Conservation (phyloP, 2,888 invertebrate genomes). For the Anthophora plumipes region DNA sequence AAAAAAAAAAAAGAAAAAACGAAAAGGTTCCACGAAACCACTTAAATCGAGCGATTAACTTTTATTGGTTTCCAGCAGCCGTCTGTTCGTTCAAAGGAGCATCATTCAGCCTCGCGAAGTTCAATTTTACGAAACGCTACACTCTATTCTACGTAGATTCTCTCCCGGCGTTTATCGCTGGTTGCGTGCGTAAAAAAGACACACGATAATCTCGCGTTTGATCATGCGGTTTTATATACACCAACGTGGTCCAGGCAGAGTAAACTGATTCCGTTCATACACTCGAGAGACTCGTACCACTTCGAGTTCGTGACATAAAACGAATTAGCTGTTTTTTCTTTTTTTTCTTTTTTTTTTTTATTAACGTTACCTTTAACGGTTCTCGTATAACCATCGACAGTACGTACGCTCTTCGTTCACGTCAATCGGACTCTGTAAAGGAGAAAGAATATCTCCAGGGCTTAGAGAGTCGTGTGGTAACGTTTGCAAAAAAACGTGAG, state of each 20-base stretch:
- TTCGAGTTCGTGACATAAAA: neutral
- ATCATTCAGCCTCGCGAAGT: neutral
- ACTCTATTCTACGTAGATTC: neutral
- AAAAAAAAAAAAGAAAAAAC: neutral
- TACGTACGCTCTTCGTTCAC: neutral
- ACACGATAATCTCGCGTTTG: neutral
- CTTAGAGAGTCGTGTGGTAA: too few relatives aligned
- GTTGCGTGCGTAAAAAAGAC: neutral
- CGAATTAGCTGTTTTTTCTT: too few relatives aligned
- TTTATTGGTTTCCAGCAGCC: conserved; percentile 11
- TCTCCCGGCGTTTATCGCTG: neutral
- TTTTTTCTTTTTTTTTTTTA: too few relatives aligned
- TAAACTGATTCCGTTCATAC: too few relatives aligned
- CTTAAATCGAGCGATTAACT: conserved; percentile 21
- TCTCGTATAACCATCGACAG: too few relatives aligned
- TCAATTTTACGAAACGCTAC: conserved; percentile 2
- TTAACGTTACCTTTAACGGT: conserved; percentile 1
- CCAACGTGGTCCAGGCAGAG: neutral
- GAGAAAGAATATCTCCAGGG: conserved; percentile 1
- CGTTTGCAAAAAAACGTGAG: neutral
- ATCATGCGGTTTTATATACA: neutral
- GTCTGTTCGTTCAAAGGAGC: neutral
- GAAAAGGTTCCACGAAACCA: conserved; percentile 10
- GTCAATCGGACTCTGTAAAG: neutral
- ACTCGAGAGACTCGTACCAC: neutral